These are phyloP conservation scores for Leptopilina drosophilae DNA, from an alignment of 2,888 invertebrate species.

Conservation along the genomic window DNA sequence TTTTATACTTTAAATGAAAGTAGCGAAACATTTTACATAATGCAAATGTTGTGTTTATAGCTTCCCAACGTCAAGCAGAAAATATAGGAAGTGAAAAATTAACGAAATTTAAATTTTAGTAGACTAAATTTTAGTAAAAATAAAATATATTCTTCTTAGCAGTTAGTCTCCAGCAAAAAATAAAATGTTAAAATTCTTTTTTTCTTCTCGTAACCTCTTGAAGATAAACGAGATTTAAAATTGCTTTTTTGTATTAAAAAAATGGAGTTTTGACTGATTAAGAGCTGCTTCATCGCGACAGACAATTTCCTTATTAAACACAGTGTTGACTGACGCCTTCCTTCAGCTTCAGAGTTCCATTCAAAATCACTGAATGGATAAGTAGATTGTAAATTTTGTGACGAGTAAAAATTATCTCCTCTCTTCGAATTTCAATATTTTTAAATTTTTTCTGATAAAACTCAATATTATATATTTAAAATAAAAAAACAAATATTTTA, in stretches of 20 bases:
- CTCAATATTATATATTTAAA: too few species aligned
- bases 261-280: slow-evolving; percentile 11
- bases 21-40: slow-evolving; percentile 12
- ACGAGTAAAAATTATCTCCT: background rate
- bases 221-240: background rate
- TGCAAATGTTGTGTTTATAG: slow-evolving; percentile 31
- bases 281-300: slow-evolving; percentile 19
- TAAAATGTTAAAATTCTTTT: too few species aligned
- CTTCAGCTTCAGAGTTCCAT: slow-evolving; percentile 12
- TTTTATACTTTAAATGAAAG: slow-evolving; percentile 10
- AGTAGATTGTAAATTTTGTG: slow-evolving; percentile 11
- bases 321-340: slow-evolving; percentile 18
- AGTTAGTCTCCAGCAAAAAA: too few species aligned
- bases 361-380: slow-evolving; percentile 18
- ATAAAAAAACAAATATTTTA: too few species aligned
- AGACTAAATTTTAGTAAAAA: too few species aligned
- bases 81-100: background rate
- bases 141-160: too few species aligned
- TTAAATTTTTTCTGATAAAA: too few species aligned
- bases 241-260: background rate
- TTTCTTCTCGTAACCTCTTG: too few species aligned
- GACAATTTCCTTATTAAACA: slow-evolving; percentile 33
- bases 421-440: too few species aligned
- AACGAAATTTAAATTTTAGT: too few species aligned
- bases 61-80: slow-evolving; percentile 10